phyloP scores from a whole-genome alignment of 2,888 invertebrate genomes.

The Ochlodes sylvanus region DNA sequence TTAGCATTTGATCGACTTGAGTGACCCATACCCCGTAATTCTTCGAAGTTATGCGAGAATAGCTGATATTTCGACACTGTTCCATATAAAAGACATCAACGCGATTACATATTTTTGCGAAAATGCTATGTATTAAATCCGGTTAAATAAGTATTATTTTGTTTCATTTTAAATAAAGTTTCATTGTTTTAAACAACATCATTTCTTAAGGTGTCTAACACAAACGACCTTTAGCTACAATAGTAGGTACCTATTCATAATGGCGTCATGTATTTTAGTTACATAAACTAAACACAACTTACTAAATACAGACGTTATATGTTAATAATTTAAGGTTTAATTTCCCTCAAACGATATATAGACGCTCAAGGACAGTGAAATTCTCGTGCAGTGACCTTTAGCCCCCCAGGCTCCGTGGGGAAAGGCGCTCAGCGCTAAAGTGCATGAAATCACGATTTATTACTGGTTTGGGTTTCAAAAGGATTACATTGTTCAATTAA shows the following conservation, averaged over 20 bases:
- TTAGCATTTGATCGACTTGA: no score
- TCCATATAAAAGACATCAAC: conserved; percentile 48
- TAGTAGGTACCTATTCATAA: no score
- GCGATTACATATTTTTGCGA: conserved; percentile 22
- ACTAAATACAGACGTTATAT: not conserved
- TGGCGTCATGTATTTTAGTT: no score
- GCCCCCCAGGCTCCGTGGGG: not conserved
- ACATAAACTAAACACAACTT: no score
- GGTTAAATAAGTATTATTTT: no score
- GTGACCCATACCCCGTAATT: not conserved
- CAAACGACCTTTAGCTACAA: no score
- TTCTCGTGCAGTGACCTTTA: conserved; percentile 11
- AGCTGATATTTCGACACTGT: not conserved
- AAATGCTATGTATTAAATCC: no score
- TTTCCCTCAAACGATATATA: not conserved
- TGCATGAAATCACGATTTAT: conserved; percentile 4
- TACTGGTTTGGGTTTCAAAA: not conserved
- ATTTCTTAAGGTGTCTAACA: no score
- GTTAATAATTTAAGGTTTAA: not conserved
- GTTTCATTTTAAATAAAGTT: no score
- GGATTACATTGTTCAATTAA: not conserved
- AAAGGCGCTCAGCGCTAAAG: not conserved
- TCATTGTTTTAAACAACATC: no score
- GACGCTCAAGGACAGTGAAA: conserved; percentile 11
- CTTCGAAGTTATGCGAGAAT: not conserved